Conservation (phyloP, 2,113 vertebrate species). For the Notiomystis cincta region DNA sequence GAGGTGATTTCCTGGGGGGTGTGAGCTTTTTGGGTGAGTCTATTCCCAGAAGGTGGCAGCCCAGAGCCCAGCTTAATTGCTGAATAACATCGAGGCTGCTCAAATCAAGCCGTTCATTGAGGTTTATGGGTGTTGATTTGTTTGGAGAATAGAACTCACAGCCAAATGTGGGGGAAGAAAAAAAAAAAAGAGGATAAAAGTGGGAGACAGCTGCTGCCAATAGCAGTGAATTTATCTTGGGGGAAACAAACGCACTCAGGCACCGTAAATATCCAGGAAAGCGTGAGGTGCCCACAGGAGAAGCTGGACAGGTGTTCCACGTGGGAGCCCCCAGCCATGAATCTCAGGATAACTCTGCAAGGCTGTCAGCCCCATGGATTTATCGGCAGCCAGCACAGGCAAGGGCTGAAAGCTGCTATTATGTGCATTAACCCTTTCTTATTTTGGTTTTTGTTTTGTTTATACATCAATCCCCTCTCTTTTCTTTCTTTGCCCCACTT, state of each 20-base stretch:
- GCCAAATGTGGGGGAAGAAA: neutral
- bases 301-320: slow-evolving; percentile 31
- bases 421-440: neutral
- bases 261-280: slow-evolving; percentile 60
- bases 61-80: slow-evolving; percentile 41
- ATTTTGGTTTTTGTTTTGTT: neutral
- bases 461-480: neutral
- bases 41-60: slow-evolving; percentile 70
- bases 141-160: slow-evolving; percentile 54
- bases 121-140: slow-evolving; percentile 32
- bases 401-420: neutral
- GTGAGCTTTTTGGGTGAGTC: neutral
- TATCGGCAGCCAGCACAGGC: slow-evolving; percentile 3
- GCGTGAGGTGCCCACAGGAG: slow-evolving; percentile 26
- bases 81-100: slow-evolving; percentile 38
- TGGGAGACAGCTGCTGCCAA: slow-evolving; percentile 64
- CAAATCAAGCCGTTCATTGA: neutral
- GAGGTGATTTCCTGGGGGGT: neutral
- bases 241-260: slow-evolving; percentile 61
- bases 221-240: slow-evolving; percentile 55
- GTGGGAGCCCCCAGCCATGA: slow-evolving; percentile 48
- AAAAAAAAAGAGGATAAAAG: slow-evolving; percentile 57
- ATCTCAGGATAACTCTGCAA: slow-evolving; percentile 54
- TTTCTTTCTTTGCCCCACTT: neutral
- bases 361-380: slow-evolving; percentile 61